These are phyloP conservation scores for Drosophila sp. DNA, from an alignment of 1,140 invertebrate genomes.

Conservation along the genomic window DNA sequence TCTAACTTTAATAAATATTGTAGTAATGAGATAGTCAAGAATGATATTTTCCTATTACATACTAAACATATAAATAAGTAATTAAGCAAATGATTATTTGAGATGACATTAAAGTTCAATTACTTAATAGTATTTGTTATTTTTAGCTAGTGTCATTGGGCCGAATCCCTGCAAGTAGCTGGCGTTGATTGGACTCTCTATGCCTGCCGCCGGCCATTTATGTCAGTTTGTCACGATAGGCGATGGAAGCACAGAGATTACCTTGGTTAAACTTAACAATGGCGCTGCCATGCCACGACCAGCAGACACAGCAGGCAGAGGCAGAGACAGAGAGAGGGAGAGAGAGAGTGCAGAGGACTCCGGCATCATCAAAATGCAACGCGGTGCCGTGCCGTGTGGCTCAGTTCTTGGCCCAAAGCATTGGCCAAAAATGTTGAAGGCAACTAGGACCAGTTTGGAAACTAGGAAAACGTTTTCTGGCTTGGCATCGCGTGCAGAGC, in stretches of 20 bases:
- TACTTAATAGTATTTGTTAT: not conserved
- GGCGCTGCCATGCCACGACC: constrained; percentile 64
- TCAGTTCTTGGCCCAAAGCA: constrained; percentile 61
- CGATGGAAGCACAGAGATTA: constrained; percentile 82
- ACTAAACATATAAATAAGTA: no score
- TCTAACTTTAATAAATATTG: no score
- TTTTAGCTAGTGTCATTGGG: constrained; percentile 37
- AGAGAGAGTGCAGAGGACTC: constrained; percentile 22
- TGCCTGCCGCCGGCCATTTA: constrained; percentile 77
- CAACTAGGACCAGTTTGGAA: constrained; percentile 46
- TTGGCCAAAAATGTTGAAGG: constrained; percentile 47
- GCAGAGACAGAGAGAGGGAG: not conserved
- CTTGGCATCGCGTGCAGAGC: constrained; percentile 74
- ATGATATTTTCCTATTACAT: no score
- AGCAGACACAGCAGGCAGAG: constrained; percentile 40
- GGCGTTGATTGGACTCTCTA: constrained; percentile 80
- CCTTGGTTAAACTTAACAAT: constrained; percentile 83
- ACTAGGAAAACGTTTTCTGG: constrained; percentile 76
- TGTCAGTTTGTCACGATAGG: constrained; percentile 83
- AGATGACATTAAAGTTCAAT: not conserved
- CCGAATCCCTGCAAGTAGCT: constrained; percentile 70
- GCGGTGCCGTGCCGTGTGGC: constrained; percentile 46
- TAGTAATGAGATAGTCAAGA: no score
- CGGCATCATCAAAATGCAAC: constrained; percentile 79
- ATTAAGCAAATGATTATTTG: no score